Conservation (phyloP, 30 jellyfish, hydroid and myxozoan species). For the Hydractinia echinata region DNA sequence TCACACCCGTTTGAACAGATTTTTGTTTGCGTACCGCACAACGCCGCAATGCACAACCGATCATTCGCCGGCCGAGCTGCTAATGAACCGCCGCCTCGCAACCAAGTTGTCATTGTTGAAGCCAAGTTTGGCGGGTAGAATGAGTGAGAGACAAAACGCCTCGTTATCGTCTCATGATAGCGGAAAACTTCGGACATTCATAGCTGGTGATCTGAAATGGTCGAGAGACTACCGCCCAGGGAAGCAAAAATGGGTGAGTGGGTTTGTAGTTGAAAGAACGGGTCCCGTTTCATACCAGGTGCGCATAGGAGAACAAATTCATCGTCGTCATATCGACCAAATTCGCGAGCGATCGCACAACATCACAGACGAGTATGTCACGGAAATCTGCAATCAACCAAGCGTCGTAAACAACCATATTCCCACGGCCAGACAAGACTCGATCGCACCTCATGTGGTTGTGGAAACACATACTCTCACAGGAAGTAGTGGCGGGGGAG, state of each 20-base stretch:
- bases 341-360: conserved; percentile 9
- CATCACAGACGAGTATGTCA: conserved; percentile 7
- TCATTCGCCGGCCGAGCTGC: conserved; percentile 9
- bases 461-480: not conserved
- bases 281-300: not conserved
- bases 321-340: not conserved
- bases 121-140: not conserved
- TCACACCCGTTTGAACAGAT: conserved; percentile 1
- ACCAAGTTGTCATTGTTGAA: conserved; percentile 4
- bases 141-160: not conserved
- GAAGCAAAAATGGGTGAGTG: conserved; percentile 5
- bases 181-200: conserved; percentile 3
- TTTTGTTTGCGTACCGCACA: not conserved
- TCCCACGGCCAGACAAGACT: conserved; percentile 15
- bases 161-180: not conserved
- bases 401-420: not conserved
- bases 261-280: not conserved
- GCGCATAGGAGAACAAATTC: not conserved
- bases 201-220: not conserved
- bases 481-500: not conserved
- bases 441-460: not conserved
- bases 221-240: not conserved
- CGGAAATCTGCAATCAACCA: conserved; percentile 11
- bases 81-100: conserved; percentile 4
- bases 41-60: not conserved